A percentile compares a stretch with the other conserved stretches of the same genome.
Conservation (phyloP, 2,888 invertebrate genomes). For the Agrotis clavis region DNA sequence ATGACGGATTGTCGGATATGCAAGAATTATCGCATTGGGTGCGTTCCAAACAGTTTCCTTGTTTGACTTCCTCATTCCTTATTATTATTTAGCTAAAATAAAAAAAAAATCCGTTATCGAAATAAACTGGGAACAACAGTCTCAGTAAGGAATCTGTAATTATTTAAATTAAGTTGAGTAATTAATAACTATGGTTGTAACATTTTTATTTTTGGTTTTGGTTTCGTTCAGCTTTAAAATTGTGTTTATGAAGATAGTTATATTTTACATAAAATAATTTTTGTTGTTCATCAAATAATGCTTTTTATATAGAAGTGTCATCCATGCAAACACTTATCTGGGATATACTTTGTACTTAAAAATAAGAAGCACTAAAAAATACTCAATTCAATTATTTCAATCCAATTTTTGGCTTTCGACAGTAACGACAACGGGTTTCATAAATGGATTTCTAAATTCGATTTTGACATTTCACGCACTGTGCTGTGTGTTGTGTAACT, state of each 20-base stretch:
- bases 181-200: no score
- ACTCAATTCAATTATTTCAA: background rate
- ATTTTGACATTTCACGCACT: slow-evolving; percentile 46
- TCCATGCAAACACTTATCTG: background rate
- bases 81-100: background rate
- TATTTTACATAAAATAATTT: background rate
- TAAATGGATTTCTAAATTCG: slow-evolving; percentile 3
- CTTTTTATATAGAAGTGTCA: background rate
- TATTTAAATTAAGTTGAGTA: no score
- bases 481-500: slow-evolving; percentile 83
- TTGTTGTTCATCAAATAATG: background rate
- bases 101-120: background rate
- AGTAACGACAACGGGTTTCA: background rate
- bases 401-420: background rate
- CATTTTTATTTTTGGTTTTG: background rate
- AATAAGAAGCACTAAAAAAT: background rate
- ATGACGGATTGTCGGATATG: slow-evolving; percentile 74
- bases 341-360: background rate
- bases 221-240: background rate
- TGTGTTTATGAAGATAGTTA: slow-evolving; percentile 9
- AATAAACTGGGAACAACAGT: background rate
- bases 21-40: slow-evolving; percentile 56
- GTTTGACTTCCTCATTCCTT: background rate
- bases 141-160: no score
- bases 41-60: slow-evolving; percentile 59